Evolutionary conservation across 2,888 invertebrate genomes (phyloP).

Genomic region (Calephelis perditalis): DNA sequence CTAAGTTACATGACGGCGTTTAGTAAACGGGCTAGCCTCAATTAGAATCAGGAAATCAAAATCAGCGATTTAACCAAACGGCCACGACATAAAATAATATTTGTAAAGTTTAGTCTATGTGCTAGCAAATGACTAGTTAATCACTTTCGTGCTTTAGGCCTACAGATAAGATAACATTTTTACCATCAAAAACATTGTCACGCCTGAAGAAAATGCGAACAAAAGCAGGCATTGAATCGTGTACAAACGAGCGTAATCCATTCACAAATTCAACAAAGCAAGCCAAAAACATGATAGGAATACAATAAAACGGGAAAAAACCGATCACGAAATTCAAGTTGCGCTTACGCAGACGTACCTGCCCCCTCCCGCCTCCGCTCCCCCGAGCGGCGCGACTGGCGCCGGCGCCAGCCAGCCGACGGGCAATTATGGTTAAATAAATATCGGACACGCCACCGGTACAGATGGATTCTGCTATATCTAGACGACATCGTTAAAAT

Average conservation of each 20-base stretch:
- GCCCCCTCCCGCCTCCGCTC: constrained; percentile 37
- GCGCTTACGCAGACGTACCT: constrained; percentile 67
- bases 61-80: too few relatives aligned
- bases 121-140: too few relatives aligned
- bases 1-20: too few relatives aligned
- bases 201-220: constrained; percentile 1
- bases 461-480: constrained; percentile 63
- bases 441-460: constrained; percentile 72
- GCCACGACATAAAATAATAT: too few relatives aligned
- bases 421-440: constrained; percentile 78
- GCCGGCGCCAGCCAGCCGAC: constrained; percentile 75
- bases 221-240: constrained; percentile 13
- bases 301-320: constrained; percentile 60
- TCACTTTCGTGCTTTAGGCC: too few relatives aligned
- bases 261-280: constrained; percentile 72
- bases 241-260: constrained; percentile 38
- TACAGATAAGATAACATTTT: not conserved
- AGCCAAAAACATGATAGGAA: constrained; percentile 66
- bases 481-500: constrained; percentile 66
- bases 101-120: too few relatives aligned
- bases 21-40: too few relatives aligned
- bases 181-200: not conserved
- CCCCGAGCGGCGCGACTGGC: constrained; percentile 62
- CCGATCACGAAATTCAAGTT: constrained; percentile 70
- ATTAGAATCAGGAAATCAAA: too few relatives aligned